phyloP scores from a whole-genome alignment of 35 echinoderm and acorn worm genomes.

The Anneissia japonica region DNA sequence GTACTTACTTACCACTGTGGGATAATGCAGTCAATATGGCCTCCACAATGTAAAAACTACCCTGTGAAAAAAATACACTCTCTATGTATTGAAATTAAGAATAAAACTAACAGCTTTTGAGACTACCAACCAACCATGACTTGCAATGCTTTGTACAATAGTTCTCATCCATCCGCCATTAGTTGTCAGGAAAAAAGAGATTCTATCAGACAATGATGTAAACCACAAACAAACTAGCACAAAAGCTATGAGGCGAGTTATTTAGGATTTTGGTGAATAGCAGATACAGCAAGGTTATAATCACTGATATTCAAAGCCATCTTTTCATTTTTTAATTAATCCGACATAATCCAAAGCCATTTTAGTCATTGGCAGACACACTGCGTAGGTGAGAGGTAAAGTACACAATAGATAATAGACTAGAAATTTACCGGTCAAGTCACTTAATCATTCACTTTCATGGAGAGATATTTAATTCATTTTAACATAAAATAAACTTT shows the following conservation, averaged over 20 bases:
- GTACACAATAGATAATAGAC: neutral
- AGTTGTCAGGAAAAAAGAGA: neutral
- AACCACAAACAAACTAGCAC: neutral
- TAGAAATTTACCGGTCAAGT: neutral
- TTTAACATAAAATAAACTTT: too few relatives aligned
- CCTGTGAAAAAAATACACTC: neutral
- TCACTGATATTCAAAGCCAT: neutral
- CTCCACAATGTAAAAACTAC: too few relatives aligned
- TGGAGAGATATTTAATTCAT: too few relatives aligned
- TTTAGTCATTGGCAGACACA: neutral
- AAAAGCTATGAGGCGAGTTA: neutral
- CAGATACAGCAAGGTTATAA: neutral
- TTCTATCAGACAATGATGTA: neutral
- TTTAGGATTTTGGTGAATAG: neutral
- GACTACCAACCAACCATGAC: neutral
- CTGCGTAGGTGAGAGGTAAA: neutral
- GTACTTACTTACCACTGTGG: too few relatives aligned
- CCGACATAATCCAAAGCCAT: neutral
- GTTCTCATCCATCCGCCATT: neutral
- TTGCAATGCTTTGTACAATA: neutral
- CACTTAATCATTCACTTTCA: too few relatives aligned
- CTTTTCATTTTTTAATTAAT: neutral
- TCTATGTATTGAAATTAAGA: neutral
- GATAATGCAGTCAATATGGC: too few relatives aligned
- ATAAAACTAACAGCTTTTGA: neutral